Base-by-base conservation (phyloP, 2,888 invertebrate genomes). In the Lithodes maja region DNA sequence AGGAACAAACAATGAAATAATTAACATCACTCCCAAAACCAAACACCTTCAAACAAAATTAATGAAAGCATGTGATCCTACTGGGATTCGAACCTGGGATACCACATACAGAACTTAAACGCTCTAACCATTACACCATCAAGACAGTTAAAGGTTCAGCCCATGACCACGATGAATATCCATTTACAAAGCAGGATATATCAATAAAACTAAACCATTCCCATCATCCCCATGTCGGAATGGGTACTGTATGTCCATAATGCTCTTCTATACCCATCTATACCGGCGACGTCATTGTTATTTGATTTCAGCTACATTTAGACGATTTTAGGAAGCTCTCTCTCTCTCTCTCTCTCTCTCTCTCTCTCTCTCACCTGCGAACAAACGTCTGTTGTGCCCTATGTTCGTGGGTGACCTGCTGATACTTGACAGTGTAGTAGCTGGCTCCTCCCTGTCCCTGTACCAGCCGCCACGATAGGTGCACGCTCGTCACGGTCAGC, bases 351-450 rank as follows among this genome's bases (percentile, higher is more conserved):
- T 15, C 15, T 71, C 53, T 78, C 52, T 49, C 49, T 15, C 53
- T 54, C 9, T 17, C 9, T n/a, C 5, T 15, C 15, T 71, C 53
- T 78, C 52, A 92, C 92, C 87, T 93, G 92, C 81, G 87, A 93
- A 93, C 86, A 75, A 85, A 75, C 49, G 53, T 81, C 52, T 84
- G 61, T 17, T 89, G 71, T 1, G 85, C 52, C 5, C 33, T 15
- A 5, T 75, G 54, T 12, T 78, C 84, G n/a, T 61, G 77, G 5
- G 68, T 74, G 53, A 94, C 94, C 77, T 94, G 93, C 82, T 94
- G 93, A 92, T 95, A 95, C 92, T 95, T 95, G 83, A 95, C 93
- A 91, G 94, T 94, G 92, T 94, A 95, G 92, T 93, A 94, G 12
- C 54, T 92, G 94, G 94, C 81, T 93, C 93, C 89, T 93, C 93